Percentiles rank a stretch among this genome's conserved stretches.
These are phyloP conservation scores for Cantharis flavilabris DNA, from an alignment of 2,888 invertebrate genomes.

Conservation along the genomic window DNA sequence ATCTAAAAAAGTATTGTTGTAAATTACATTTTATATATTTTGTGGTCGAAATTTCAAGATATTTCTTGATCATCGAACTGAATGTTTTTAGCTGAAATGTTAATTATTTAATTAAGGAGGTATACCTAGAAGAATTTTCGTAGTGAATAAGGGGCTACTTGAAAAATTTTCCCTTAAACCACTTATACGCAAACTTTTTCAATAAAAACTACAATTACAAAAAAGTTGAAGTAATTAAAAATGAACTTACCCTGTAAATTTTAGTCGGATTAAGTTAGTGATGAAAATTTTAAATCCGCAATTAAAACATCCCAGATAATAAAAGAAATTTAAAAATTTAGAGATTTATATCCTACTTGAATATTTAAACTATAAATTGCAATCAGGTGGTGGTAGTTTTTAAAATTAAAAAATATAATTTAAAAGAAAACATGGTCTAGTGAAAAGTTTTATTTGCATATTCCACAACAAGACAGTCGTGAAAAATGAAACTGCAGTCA, in stretches of 20 bases:
- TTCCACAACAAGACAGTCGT: background rate
- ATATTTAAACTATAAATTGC: background rate
- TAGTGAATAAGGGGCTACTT: background rate
- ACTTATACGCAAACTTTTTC: background rate
- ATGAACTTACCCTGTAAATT: background rate
- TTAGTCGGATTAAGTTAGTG: background rate
- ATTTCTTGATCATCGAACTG: no score
- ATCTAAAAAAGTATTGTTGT: background rate
- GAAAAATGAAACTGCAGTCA: background rate
- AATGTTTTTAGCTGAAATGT: no score
- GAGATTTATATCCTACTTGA: background rate
- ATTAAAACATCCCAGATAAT: background rate
- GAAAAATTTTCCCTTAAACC: background rate
- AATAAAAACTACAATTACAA: background rate
- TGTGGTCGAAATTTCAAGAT: no score
- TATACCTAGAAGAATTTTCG: background rate
- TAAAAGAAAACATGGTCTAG: background rate
- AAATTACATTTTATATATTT: background rate
- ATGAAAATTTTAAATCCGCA: background rate
- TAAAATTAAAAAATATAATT: background rate
- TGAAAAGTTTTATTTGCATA: background rate
- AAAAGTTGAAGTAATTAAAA: background rate
- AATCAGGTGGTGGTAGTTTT: background rate
- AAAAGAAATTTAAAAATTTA: background rate
- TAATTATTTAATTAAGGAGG: no score